phyloP scores from a whole-genome alignment of 2,797 vertebrate species.

The Coreius guichenoti region DNA sequence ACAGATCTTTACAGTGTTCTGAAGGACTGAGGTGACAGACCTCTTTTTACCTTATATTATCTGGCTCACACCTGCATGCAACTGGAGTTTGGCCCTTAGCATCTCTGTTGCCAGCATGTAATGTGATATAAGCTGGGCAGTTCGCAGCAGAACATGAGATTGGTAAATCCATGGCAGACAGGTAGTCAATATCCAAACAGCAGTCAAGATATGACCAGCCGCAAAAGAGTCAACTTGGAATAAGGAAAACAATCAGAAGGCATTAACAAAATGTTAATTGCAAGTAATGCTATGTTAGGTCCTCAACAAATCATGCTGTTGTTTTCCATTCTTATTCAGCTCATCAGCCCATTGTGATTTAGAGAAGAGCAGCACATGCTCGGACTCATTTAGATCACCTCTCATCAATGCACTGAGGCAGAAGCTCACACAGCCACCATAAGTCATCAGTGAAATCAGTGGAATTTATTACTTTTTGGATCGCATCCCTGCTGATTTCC shows the following conservation, averaged over 20 bases:
- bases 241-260: not conserved
- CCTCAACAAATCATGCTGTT: constrained; percentile 15
- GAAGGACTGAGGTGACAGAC: constrained; percentile 35
- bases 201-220: constrained; percentile 38
- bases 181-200: constrained; percentile 55
- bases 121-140: constrained; percentile 41
- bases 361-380: constrained; percentile 37
- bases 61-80: constrained; percentile 32
- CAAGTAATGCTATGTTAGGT: constrained; percentile 10
- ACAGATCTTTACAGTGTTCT: not conserved
- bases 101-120: constrained; percentile 37
- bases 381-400: constrained; percentile 38
- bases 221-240: not conserved
- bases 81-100: constrained; percentile 34
- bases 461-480: constrained; percentile 29
- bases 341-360: constrained; percentile 41
- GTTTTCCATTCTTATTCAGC: constrained; percentile 14
- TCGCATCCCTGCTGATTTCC: constrained; percentile 39
- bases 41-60: constrained; percentile 41
- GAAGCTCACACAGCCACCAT: constrained; percentile 17
- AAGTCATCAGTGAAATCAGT: constrained; percentile 41
- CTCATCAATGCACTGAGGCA: constrained; percentile 34
- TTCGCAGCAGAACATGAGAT: constrained; percentile 25
- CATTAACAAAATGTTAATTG: constrained; percentile 43
- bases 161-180: constrained; percentile 48